These are phyloP conservation scores for Oreonectes daqikongensis DNA, from an alignment of 2,797 vertebrate genomes.

Conservation along the genomic window DNA sequence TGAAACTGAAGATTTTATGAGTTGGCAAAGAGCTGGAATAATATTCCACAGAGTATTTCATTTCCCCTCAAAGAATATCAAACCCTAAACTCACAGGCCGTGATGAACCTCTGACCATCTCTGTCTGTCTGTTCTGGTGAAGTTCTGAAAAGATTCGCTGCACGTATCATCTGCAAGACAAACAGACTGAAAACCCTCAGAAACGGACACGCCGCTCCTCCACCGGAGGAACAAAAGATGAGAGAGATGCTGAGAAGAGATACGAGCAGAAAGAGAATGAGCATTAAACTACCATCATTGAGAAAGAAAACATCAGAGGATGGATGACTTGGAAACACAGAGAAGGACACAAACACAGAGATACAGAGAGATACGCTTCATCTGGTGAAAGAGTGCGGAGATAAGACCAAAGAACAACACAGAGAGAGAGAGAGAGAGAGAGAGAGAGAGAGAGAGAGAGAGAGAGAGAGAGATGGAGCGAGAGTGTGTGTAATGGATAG, in stretches of 20 bases:
- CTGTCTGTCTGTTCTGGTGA: neutral
- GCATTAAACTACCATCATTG: constrained; percentile 8
- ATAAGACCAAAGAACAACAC: constrained; percentile 33
- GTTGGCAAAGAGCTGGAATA: neutral
- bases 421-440: neutral
- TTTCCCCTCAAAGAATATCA: constrained; percentile 2
- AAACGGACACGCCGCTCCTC: neutral
- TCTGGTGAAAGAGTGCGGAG: constrained; percentile 4
- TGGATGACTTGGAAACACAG: constrained; percentile 6
- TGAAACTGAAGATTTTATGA: neutral
- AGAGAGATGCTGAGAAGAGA: neutral
- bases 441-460: neutral
- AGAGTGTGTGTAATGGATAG: constrained; percentile 60
- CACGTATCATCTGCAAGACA: constrained; percentile 59
- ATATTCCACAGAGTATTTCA: neutral
- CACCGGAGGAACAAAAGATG: neutral
- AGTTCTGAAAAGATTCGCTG: constrained; percentile 43
- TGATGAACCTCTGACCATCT: neutral
- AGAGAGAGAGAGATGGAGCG: neutral
- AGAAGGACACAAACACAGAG: constrained; percentile 15
- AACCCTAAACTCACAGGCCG: neutral
- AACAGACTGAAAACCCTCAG: neutral
- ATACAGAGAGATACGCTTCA: constrained; percentile 16
- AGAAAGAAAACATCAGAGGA: neutral
- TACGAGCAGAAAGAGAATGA: constrained; percentile 4